phyloP scores from a whole-genome alignment of 2,888 invertebrate genomes.

The Helleia helle region DNA sequence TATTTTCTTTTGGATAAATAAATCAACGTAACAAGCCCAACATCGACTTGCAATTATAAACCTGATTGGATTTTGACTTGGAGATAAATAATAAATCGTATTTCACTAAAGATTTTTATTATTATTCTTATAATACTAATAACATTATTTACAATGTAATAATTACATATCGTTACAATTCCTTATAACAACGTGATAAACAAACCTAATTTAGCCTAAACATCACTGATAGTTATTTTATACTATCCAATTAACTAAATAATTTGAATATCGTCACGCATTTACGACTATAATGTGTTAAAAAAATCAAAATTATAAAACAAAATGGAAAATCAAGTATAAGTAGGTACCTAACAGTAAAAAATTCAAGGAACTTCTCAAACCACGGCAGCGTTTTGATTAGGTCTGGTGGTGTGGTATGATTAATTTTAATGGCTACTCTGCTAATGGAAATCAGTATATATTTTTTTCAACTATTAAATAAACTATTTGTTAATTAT shows the following conservation, averaged over 20 bases:
- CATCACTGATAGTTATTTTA: conserved; percentile 17
- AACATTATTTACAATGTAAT: conserved; percentile 63
- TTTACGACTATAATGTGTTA: neutral
- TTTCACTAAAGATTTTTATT: conserved; percentile 67
- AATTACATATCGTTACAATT: conserved; percentile 45
- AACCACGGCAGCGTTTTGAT: neutral
- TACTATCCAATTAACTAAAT: conserved; percentile 14
- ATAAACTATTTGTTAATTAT: too few relatives aligned
- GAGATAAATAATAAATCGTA: conserved; percentile 15
- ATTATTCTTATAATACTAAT: conserved; percentile 64
- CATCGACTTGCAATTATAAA: too few relatives aligned
- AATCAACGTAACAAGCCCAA: too few relatives aligned
- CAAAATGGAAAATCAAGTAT: neutral
- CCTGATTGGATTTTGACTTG: too few relatives aligned
- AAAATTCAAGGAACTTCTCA: neutral
- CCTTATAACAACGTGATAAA: conserved; percentile 31
- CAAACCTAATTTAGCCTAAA: conserved; percentile 18
- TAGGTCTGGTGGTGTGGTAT: too few relatives aligned
- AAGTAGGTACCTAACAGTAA: too few relatives aligned
- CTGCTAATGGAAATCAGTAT: too few relatives aligned
- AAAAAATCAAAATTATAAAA: neutral
- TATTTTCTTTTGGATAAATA: too few relatives aligned
- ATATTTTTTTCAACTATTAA: too few relatives aligned
- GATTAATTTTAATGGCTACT: too few relatives aligned
- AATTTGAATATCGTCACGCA: conserved; percentile 17